Evolutionary conservation across 2,888 invertebrate species (phyloP).

Genomic region (Morpho deidamia): DNA sequence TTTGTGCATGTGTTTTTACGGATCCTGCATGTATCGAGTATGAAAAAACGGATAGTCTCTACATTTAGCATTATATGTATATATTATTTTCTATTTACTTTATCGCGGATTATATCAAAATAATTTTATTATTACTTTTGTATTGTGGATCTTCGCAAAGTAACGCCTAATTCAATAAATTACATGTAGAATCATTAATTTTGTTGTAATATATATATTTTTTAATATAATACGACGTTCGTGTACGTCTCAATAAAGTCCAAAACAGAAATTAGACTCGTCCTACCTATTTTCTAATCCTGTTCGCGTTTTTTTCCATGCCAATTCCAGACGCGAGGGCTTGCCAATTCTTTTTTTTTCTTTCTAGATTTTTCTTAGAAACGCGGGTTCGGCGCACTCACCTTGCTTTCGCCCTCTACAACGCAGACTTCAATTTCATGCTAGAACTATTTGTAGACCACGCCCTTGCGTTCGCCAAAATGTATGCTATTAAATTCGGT

Average conservation of each 20-base stretch:
- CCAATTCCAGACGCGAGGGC: conserved; percentile 53
- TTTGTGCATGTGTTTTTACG: too few species aligned
- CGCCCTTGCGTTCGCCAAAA: conserved; percentile 10
- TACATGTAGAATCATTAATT: too few species aligned
- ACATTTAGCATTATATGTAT: neutral
- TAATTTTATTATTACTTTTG: too few species aligned
- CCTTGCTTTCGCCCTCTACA: conserved; percentile 46
- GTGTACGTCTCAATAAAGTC: neutral
- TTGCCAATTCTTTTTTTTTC: conserved; percentile 59
- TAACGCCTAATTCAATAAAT: too few species aligned
- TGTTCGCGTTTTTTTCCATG: conserved; percentile 34
- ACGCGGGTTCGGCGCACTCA: conserved; percentile 50
- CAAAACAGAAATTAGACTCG: conserved; percentile 16
- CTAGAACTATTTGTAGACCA: conserved; percentile 11
- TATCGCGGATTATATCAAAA: too few species aligned
- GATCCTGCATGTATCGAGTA: too few species aligned
- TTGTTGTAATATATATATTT: too few species aligned
- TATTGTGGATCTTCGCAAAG: too few species aligned
- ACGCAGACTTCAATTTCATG: conserved; percentile 9
- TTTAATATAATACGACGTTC: neutral
- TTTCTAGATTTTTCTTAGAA: conserved; percentile 47
- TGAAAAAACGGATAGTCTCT: too few species aligned
- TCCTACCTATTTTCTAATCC: conserved; percentile 15
- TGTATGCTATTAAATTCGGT: conserved; percentile 5
- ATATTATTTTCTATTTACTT: too few species aligned